These are phyloP conservation scores for Crotalus helleri DNA, from an alignment of 2,113 vertebrate genomes.

Conservation along the genomic window DNA sequence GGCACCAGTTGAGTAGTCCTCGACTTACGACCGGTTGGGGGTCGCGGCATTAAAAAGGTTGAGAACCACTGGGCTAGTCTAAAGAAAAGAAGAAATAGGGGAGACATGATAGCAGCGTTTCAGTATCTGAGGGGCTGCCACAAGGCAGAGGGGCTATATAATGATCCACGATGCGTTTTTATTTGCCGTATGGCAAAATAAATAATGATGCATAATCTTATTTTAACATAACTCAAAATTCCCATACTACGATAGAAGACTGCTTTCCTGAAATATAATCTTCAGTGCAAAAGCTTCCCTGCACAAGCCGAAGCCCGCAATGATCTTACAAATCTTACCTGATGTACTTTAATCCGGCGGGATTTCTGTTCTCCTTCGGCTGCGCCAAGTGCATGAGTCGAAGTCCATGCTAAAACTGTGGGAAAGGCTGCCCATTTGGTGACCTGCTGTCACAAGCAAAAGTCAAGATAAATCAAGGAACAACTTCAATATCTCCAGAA, in stretches of 20 bases:
- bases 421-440: constrained; percentile 74
- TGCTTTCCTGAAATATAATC: neutral
- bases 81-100: too few relatives aligned
- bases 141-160: neutral
- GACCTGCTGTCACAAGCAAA: constrained; percentile 64
- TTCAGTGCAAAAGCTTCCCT: neutral
- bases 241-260: neutral
- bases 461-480: neutral
- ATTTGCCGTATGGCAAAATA: neutral
- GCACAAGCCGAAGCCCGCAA: neutral
- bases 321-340: constrained; percentile 65
- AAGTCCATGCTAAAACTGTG: constrained; percentile 72
- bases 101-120: too few relatives aligned
- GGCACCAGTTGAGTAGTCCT: too few relatives aligned
- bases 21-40: too few relatives aligned
- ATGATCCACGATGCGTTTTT: neutral
- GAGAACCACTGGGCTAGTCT: too few relatives aligned
- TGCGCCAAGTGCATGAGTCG: constrained; percentile 69
- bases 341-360: constrained; percentile 63
- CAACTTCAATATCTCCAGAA: constrained; percentile 2
- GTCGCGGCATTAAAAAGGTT: too few relatives aligned
- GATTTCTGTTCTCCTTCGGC: constrained; percentile 59
- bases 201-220: neutral
- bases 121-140: too few relatives aligned
- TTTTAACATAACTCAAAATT: neutral